Base-by-base conservation (phyloP, 1,140 invertebrate species). In the Apis laboriosa region DNA sequence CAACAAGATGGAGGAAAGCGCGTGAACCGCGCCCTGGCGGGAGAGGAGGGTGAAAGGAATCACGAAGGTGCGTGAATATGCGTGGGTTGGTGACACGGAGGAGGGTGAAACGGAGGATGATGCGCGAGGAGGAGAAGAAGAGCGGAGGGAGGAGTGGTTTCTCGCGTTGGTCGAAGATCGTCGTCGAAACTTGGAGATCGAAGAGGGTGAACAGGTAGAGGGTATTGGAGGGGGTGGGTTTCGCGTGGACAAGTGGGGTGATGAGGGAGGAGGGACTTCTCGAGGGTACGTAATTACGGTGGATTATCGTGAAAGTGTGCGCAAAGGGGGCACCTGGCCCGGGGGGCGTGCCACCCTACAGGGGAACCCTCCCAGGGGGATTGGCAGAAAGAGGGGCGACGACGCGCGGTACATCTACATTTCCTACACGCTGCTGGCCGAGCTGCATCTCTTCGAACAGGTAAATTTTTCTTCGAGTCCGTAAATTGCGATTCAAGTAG, bases 321-420 rank as follows among this genome's bases (percentile, higher is more conserved):
- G 80, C 76, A 89, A 86, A 80, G 89, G 90, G 89, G 92, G 89
- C 90, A 94, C 92, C 77, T 95, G 94, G 94, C 94, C 94, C 86
- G 92, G 92, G 71, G 88, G 92, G 84, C 89, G 90, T 89, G 88
- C 88, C 85, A 88, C 88, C 90, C 90, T 90, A 77, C 89, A 88
- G 78, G 88, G 90, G 85, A 88, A 88, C 87, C 73, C 87, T 83
- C 83, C 90, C 84, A 74, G 88, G 86, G 83, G 86, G 76, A 93
- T 80, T 90, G 92, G 79, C 82, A 90, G 94, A 66, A 95, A 94
- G 43, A 60, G 28, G 73, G 93, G 93, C 80, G 95, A 96, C 84
- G 96, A 96, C 88, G 95, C 96, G n/a, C 92, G 96, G 80, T 96
- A 95, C 88, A 94, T 96, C 89, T 95, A 95, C 90, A 94, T 96